phyloP scores from a whole-genome alignment of 2,888 invertebrate species.

The Drosophila mayaguana region DNA sequence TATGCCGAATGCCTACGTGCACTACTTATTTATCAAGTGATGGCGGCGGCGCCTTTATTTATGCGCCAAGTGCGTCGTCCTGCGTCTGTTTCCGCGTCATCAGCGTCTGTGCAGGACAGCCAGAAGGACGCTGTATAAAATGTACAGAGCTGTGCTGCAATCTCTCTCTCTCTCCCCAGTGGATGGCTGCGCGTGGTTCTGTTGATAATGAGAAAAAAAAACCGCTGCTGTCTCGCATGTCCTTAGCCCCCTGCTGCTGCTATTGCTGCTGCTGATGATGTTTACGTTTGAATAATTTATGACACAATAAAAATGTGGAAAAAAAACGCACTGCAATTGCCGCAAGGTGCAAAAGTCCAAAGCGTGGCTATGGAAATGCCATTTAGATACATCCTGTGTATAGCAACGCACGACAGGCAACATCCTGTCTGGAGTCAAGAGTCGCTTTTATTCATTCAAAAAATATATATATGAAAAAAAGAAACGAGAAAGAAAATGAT shows the following conservation, averaged over 20 bases:
- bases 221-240: constrained; percentile 20
- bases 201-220: constrained; percentile 72
- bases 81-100: constrained; percentile 37
- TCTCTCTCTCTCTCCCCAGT: background rate
- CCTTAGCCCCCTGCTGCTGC: constrained; percentile 25
- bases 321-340: constrained; percentile 68
- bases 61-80: constrained; percentile 52
- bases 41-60: constrained; percentile 66
- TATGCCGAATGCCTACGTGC: constrained; percentile 79
- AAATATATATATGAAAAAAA: constrained; percentile 24
- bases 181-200: constrained; percentile 48
- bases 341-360: constrained; percentile 72
- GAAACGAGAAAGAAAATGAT: constrained; percentile 56
- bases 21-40: constrained; percentile 78
- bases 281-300: constrained; percentile 84
- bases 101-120: constrained; percentile 64
- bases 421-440: constrained; percentile 39
- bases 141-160: constrained; percentile 34
- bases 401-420: constrained; percentile 26
- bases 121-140: constrained; percentile 31
- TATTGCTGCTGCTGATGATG: constrained; percentile 73
- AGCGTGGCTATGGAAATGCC: constrained; percentile 70
- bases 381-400: constrained; percentile 67
- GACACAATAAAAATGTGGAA: constrained; percentile 68
- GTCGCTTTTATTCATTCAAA: constrained; percentile 75